Percentiles rank a stretch among this genome's conserved stretches.
Conservation (phyloP, 2,888 invertebrate species). For the Leptopilina myrica region DNA sequence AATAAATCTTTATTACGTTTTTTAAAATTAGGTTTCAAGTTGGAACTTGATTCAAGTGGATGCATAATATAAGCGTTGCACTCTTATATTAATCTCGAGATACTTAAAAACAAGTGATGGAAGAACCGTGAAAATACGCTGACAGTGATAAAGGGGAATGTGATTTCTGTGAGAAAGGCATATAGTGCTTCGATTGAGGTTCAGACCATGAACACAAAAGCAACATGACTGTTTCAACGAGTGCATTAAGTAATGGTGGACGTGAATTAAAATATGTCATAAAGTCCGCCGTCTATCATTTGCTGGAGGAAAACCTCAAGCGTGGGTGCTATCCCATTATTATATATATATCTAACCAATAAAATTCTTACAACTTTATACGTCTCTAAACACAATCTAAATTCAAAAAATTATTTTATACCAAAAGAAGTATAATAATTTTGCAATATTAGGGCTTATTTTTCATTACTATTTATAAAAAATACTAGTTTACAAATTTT, state of each 20-base stretch:
- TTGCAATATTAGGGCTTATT: no score
- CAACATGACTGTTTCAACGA: slow-evolving; percentile 16
- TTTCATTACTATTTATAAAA: neutral
- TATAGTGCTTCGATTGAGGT: slow-evolving; percentile 8
- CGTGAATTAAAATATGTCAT: slow-evolving; percentile 42
- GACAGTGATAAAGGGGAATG: neutral
- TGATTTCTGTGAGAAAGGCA: slow-evolving; percentile 26
- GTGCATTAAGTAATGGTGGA: slow-evolving; percentile 30
- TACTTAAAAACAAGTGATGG: no score
- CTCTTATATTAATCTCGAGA: no score
- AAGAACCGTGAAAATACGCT: neutral
- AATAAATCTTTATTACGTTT: no score
- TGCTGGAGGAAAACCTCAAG: slow-evolving; percentile 43
- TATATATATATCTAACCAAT: slow-evolving; percentile 12
- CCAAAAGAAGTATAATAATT: no score
- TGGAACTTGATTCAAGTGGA: no score
- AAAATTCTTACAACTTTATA: no score
- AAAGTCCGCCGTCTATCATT: slow-evolving; percentile 48
- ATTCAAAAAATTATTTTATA: no score
- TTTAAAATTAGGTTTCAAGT: no score
- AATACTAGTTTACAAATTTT: no score
- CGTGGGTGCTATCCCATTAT: slow-evolving; percentile 54
- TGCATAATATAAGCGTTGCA: no score
- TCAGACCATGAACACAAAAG: slow-evolving; percentile 3
- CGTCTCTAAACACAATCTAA: no score